These are phyloP conservation scores for Pachypeltis micranthus DNA, from an alignment of 1,140 invertebrate species.

Conservation along the genomic window DNA sequence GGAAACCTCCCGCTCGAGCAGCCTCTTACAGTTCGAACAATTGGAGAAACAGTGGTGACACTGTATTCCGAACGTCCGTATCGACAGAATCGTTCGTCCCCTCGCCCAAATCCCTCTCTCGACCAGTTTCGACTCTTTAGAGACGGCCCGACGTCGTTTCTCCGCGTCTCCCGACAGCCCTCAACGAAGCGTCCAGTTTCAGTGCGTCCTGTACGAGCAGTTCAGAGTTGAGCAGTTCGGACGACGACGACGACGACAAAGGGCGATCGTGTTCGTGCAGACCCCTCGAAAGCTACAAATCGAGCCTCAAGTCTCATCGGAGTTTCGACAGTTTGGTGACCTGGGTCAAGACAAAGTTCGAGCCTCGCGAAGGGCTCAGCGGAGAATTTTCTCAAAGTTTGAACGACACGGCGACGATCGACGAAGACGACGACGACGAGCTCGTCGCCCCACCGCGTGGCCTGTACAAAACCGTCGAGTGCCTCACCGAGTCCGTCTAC, in stretches of 20 bases:
- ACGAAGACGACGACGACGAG: constrained; percentile 14
- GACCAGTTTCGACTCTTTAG: constrained; percentile 44
- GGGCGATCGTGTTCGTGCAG: constrained; percentile 24
- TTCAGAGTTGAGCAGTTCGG: constrained; percentile 31
- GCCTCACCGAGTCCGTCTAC: constrained; percentile 22
- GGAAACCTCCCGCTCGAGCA: constrained; percentile 50
- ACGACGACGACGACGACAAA: constrained; percentile 20
- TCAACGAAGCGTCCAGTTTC: constrained; percentile 30
- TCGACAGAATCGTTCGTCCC: constrained; percentile 25
- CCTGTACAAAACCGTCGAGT: constrained; percentile 30
- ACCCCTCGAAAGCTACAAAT: constrained; percentile 26
- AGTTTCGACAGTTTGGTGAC: constrained; percentile 39
- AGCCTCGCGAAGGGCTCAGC: constrained; percentile 18
- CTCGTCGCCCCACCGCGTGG: constrained; percentile 11
- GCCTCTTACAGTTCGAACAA: constrained; percentile 66
- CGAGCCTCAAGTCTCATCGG: constrained; percentile 36
- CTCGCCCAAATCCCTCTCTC: constrained; percentile 37
- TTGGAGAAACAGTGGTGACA: constrained; percentile 50
- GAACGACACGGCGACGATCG: constrained; percentile 24
- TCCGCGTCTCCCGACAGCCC: constrained; percentile 42
- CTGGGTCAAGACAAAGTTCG: constrained; percentile 19
- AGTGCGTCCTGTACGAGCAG: constrained; percentile 22
- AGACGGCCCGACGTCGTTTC: constrained; percentile 36
- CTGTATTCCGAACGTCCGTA: constrained; percentile 27
- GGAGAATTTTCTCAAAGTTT: constrained; percentile 28